Conservation (phyloP, 2,113 vertebrate species). For the Sebastes schlegelii region DNA sequence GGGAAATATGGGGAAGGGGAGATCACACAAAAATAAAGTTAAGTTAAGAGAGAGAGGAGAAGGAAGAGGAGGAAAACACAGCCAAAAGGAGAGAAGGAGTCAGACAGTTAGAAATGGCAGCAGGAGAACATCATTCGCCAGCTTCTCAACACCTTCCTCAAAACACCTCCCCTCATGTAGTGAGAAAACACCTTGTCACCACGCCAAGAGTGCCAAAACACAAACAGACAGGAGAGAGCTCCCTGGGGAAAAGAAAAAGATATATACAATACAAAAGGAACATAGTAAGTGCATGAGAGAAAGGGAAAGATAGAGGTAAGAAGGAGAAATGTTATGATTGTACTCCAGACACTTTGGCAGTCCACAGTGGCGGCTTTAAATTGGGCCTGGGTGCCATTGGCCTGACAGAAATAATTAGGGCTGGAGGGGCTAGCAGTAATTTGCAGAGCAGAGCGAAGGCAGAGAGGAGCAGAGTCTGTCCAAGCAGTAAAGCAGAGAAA, state of each 20-base stretch:
- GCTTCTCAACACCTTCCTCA: slow-evolving; percentile 55
- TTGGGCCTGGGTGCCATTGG: slow-evolving; percentile 77
- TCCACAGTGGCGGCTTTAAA: slow-evolving; percentile 76
- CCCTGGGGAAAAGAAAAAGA: slow-evolving; percentile 49
- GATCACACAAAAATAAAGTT: slow-evolving; percentile 47
- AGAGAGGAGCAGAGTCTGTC: slow-evolving; percentile 67
- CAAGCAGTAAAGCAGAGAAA: slow-evolving; percentile 73
- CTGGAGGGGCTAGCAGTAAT: slow-evolving; percentile 78
- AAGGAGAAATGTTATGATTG: slow-evolving; percentile 71
- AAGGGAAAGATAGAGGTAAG: slow-evolving; percentile 44
- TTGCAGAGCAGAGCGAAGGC: slow-evolving; percentile 68
- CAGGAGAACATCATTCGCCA: slow-evolving; percentile 44
- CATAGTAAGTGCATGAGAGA: slow-evolving; percentile 28
- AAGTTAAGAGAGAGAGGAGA: not conserved
- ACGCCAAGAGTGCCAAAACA: slow-evolving; percentile 61
- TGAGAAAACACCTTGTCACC: slow-evolving; percentile 75
- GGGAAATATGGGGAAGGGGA: slow-evolving; percentile 26
- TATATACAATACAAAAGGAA: slow-evolving; percentile 54
- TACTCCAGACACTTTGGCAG: slow-evolving; percentile 72
- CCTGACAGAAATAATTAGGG: slow-evolving; percentile 82
- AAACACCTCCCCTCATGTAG: slow-evolving; percentile 69
- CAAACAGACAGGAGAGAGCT: slow-evolving; percentile 54
- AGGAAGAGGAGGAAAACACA: slow-evolving; percentile 9
- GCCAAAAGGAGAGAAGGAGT: slow-evolving; percentile 36
- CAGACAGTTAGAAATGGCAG: slow-evolving; percentile 22